Conservation (phyloP, 2,113 vertebrate genomes). For the Electrona antarctica region DNA sequence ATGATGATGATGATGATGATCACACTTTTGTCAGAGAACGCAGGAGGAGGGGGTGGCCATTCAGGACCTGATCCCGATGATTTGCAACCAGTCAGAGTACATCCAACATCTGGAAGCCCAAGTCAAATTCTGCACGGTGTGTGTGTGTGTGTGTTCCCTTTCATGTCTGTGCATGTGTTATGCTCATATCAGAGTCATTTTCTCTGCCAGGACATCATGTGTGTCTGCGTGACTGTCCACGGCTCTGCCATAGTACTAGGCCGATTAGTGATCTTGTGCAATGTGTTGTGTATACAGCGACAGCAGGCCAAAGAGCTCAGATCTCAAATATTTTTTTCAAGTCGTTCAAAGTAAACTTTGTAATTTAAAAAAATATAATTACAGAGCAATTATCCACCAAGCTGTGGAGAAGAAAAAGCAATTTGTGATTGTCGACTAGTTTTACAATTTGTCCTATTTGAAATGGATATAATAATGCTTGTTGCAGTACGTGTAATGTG, state of each 20-base stretch:
- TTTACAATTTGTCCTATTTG: no score
- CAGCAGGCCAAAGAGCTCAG: no score
- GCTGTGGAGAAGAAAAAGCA: not conserved
- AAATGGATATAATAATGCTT: no score
- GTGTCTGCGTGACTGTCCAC: no score
- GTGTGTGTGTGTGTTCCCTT: conserved; percentile 9
- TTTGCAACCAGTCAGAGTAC: conserved; percentile 90
- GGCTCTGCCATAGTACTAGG: no score
- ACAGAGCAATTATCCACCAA: not conserved
- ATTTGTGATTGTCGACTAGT: no score
- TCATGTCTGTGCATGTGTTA: not conserved
- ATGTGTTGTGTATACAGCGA: no score
- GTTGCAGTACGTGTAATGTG: no score
- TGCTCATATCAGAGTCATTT: not conserved
- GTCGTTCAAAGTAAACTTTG: no score
- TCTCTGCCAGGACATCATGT: not conserved
- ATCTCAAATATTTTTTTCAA: no score
- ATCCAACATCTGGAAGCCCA: conserved; percentile 95
- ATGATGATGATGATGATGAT: not conserved
- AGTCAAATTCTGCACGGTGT: conserved; percentile 93
- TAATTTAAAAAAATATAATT: no score
- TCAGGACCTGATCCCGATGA: conserved; percentile 86
- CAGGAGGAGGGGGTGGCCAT: conserved; percentile 65
- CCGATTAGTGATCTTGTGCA: no score
- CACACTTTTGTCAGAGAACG: conserved; percentile 61